phyloP scores from a whole-genome alignment of 2,113 vertebrate species.

The Scolopax mira region DNA sequence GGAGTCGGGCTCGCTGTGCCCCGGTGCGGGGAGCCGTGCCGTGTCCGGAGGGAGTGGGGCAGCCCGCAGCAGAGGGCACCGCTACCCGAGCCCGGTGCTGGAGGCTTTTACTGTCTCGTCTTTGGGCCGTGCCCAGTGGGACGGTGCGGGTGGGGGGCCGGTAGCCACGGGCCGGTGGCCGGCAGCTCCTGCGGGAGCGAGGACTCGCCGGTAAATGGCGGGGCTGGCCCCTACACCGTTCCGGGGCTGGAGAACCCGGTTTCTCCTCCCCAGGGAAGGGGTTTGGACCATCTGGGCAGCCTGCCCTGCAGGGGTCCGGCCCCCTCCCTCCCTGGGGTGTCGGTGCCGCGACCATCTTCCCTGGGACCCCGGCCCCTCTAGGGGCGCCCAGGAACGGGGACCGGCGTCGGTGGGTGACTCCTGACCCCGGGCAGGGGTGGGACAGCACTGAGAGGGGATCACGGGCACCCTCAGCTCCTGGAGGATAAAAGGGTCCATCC shows the following conservation, averaged over 20 bases:
- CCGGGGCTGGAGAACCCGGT: not conserved
- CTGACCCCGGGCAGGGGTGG: not conserved
- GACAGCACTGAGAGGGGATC: not conserved
- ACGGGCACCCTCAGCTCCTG: not conserved
- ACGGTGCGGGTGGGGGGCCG: not conserved
- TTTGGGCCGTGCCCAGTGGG: not conserved
- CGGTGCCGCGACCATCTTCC: not conserved
- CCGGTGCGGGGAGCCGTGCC: not conserved
- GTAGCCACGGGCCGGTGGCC: not conserved
- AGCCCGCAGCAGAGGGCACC: not conserved
- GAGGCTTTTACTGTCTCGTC: not conserved
- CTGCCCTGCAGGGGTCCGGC: not conserved
- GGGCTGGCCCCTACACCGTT: not conserved
- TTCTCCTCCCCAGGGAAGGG: not conserved
- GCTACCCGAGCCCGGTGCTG: not conserved
- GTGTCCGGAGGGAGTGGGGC: not conserved
- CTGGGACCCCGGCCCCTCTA: not conserved
- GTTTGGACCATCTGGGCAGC: fast-evolving
- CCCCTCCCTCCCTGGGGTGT: not conserved
- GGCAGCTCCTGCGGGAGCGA: not conserved
- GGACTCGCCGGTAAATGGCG: not conserved
- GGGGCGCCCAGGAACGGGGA: not conserved
- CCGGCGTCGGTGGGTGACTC: not conserved
- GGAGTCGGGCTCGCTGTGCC: not conserved
- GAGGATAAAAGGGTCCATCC: not conserved